Evolutionary conservation across 1,140 invertebrate species (phyloP).

Genomic region (Drosophila kanapiae): DNA sequence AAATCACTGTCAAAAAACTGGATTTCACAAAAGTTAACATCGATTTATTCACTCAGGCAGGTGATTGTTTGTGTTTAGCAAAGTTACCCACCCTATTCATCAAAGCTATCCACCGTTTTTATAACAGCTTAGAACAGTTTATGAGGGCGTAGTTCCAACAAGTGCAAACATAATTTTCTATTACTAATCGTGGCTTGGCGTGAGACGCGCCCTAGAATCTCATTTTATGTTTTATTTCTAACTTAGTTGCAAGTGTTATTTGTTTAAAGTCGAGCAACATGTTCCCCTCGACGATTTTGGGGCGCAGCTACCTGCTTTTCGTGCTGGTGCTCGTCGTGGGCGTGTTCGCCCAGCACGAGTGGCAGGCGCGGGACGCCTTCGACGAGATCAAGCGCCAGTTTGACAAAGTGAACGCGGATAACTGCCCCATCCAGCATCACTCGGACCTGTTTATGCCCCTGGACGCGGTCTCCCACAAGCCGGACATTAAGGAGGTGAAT

Average conservation of each 20-base stretch:
- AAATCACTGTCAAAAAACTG: too few relatives aligned
- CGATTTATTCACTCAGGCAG: not conserved
- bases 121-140: conserved; percentile 22
- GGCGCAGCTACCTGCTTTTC: conserved; percentile 76
- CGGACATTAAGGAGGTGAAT: conserved; percentile 97
- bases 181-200: conserved; percentile 66
- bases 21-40: too few relatives aligned
- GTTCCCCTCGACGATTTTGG: conserved; percentile 69
- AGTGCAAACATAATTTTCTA: conserved; percentile 67
- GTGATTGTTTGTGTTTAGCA: conserved; percentile 4
- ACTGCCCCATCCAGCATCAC: conserved; percentile 95
- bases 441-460: conserved; percentile 93
- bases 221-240: conserved; percentile 33
- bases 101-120: not conserved
- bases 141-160: conserved; percentile 81
- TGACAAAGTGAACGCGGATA: conserved; percentile 92
- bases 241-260: conserved; percentile 20
- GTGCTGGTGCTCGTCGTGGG: conserved; percentile 86
- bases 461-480: conserved; percentile 95
- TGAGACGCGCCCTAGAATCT: conserved; percentile 33
- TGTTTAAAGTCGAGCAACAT: conserved; percentile 25
- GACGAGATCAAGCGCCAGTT: conserved; percentile 94
- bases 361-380: conserved; percentile 94
- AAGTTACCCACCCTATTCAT: not conserved
- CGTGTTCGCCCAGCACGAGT: conserved; percentile 94